phyloP scores from a whole-genome alignment of 2,888 invertebrate genomes.

The Cephus runcator region DNA sequence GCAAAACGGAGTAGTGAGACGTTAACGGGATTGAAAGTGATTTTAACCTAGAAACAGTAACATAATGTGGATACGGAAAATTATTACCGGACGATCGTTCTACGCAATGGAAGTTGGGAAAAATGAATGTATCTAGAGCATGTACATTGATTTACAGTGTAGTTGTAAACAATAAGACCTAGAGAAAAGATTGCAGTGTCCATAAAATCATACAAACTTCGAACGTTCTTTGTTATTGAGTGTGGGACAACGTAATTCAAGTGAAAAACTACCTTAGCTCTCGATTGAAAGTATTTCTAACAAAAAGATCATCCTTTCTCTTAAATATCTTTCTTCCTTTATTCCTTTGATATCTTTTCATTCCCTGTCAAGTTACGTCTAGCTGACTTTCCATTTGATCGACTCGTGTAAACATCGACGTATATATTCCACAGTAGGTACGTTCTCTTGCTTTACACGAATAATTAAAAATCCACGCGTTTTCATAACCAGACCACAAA shows the following conservation, averaged over 20 bases:
- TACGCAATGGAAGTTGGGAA: not conserved
- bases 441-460: not conserved
- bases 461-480: not conserved
- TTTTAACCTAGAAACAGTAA: not conserved
- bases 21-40: not conserved
- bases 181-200: not conserved
- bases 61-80: not conserved
- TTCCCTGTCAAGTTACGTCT: not conserved
- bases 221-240: not conserved
- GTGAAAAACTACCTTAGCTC: not conserved
- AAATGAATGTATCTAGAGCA: not conserved
- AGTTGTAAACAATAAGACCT: not conserved
- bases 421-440: not conserved
- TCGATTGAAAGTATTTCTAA: not conserved
- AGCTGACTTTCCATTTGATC: not conserved
- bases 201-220: not conserved
- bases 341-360: not conserved
- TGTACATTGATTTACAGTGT: not conserved
- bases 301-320: not conserved
- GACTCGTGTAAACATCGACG: not conserved
- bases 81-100: not conserved
- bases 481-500: not conserved
- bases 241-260: not conserved
- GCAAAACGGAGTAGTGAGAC: not conserved
- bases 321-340: not conserved